phyloP scores from a whole-genome alignment of 1,140 invertebrate genomes.

The Kradibia gibbosae region DNA sequence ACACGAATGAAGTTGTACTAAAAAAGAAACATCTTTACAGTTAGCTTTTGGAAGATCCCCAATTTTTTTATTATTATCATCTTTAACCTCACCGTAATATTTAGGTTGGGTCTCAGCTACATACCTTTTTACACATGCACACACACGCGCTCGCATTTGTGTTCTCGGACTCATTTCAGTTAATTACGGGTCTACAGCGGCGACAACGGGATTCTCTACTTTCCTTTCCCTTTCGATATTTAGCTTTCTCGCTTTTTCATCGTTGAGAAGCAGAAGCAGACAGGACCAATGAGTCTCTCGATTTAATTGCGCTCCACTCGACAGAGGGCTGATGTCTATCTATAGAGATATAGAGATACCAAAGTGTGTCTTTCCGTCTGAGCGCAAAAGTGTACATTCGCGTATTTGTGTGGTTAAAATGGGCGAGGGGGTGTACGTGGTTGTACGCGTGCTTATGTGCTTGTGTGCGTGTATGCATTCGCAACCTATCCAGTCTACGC shows the following conservation, averaged over 20 bases:
- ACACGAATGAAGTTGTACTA: neutral
- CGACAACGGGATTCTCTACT: slow-evolving; percentile 22
- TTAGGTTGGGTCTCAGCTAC: neutral
- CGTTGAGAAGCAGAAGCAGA: neutral
- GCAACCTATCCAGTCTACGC: neutral
- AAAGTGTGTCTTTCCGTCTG: neutral
- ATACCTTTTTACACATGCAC: neutral
- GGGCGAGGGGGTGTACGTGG: no score
- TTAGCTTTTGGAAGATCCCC: neutral
- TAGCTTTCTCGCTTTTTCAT: slow-evolving; percentile 31
- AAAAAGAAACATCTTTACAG: neutral
- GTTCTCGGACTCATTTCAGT: slow-evolving; percentile 34
- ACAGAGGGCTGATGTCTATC: slow-evolving; percentile 23
- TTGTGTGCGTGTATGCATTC: neutral
- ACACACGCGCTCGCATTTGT: slow-evolving; percentile 3
- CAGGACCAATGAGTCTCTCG: slow-evolving; percentile 30
- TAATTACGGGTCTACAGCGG: slow-evolving; percentile 32
- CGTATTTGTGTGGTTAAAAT: neutral
- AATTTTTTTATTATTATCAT: slow-evolving; percentile 7
- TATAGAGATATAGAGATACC: neutral
- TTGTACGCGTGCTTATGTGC: no score
- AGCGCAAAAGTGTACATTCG: neutral
- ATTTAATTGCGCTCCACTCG: slow-evolving; percentile 55
- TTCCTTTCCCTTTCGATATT: slow-evolving; percentile 29
- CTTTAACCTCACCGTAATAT: neutral